Conservation (phyloP, 2,113 vertebrate species). For the Xerus inauris region DNA sequence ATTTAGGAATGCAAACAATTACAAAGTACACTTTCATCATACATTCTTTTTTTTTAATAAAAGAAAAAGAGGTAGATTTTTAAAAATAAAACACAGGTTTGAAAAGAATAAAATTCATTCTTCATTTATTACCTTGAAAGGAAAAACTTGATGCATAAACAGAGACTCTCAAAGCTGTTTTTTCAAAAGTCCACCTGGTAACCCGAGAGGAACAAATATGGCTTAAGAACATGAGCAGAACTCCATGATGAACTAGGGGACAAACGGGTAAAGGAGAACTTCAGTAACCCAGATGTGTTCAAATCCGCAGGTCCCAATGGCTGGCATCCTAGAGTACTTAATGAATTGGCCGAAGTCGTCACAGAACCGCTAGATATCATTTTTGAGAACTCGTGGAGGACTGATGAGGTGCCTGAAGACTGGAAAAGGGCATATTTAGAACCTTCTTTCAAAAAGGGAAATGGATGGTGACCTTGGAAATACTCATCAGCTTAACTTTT, state of each 20-base stretch:
- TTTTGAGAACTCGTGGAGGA: slow-evolving; percentile 70
- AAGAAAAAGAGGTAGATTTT: not conserved
- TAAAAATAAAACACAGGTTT: not conserved
- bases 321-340: slow-evolving; percentile 61
- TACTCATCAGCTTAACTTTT: slow-evolving; percentile 77
- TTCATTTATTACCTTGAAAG: slow-evolving; percentile 26
- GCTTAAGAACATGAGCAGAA: slow-evolving; percentile 33
- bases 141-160: slow-evolving; percentile 1
- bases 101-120: slow-evolving; percentile 21
- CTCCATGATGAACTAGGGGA: slow-evolving; percentile 39
- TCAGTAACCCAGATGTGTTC: slow-evolving; percentile 54
- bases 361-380: slow-evolving; percentile 62
- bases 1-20: not conserved
- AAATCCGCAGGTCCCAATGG: slow-evolving; percentile 58
- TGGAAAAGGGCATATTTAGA: slow-evolving; percentile 62
- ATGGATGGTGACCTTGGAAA: slow-evolving; percentile 65
- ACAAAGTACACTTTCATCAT: not conserved
- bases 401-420: slow-evolving; percentile 70
- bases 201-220: not conserved
- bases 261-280: slow-evolving; percentile 14
- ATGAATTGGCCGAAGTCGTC: slow-evolving; percentile 64
- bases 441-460: slow-evolving; percentile 67
- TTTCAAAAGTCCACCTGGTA: not conserved
- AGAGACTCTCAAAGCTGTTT: not conserved
- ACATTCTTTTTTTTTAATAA: slow-evolving; percentile 7